These are phyloP conservation scores for Ctenochaetus hawaiiensis DNA, from an alignment of 2,797 vertebrate genomes.

Conservation along the genomic window DNA sequence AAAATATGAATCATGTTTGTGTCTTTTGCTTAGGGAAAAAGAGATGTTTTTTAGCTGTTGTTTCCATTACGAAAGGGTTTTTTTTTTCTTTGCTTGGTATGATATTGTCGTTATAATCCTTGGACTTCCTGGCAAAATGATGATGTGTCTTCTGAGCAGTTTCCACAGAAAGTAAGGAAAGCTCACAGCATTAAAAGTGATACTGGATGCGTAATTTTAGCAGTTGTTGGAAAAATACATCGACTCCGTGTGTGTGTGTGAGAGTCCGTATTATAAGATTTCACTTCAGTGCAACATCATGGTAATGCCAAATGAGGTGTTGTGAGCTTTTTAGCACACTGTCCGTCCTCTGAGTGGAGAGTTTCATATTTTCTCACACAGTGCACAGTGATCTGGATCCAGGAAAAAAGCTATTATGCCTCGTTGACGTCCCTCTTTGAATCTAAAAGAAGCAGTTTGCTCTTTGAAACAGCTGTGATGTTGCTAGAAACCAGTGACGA, in stretches of 20 bases:
- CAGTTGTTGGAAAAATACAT: background rate
- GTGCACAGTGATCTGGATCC: constrained; percentile 12
- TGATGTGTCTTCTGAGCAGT: constrained; percentile 34
- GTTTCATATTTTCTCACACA: background rate
- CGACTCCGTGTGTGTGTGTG: background rate
- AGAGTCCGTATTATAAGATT: background rate
- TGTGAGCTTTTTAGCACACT: constrained; percentile 5
- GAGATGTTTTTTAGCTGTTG: background rate
- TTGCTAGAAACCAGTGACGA: background rate
- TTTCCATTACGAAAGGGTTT: constrained; percentile 24
- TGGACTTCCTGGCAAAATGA: constrained; percentile 5
- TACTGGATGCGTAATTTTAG: background rate
- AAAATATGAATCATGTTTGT: constrained; percentile 3
- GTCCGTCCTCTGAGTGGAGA: background rate
- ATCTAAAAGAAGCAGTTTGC: background rate
- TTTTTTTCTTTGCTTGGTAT: background rate
- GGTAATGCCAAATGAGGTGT: constrained; percentile 5
- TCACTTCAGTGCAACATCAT: background rate
- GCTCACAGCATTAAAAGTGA: constrained; percentile 1
- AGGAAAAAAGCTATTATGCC: constrained; percentile 9
- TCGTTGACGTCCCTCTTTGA: background rate
- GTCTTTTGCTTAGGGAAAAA: background rate
- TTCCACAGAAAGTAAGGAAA: constrained; percentile 16
- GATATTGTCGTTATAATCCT: constrained; percentile 28
- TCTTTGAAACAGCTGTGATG: background rate